These are phyloP conservation scores for Sebastes aleutianus DNA, from an alignment of 2,797 vertebrate species.

Conservation along the genomic window DNA sequence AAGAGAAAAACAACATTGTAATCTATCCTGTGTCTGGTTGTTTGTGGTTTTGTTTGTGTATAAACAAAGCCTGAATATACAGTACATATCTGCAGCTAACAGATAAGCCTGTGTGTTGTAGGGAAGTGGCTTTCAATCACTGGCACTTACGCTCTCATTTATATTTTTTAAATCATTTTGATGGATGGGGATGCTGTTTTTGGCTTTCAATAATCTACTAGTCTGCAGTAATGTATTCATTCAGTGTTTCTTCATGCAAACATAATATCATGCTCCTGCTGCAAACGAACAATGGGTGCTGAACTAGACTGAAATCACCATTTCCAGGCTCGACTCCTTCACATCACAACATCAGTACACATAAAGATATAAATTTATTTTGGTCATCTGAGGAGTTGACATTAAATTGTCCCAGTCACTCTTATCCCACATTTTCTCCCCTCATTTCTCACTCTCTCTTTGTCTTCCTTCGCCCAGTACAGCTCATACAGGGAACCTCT, in stretches of 20 bases:
- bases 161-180: background rate
- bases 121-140: slow-evolving; percentile 2
- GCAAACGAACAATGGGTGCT: background rate
- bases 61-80: slow-evolving; percentile 31
- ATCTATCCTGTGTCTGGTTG: slow-evolving; percentile 1
- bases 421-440: background rate
- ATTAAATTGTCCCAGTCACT: slow-evolving; percentile 17
- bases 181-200: background rate
- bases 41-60: slow-evolving; percentile 27
- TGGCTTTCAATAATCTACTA: background rate
- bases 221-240: slow-evolving; percentile 4
- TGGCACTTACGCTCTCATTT: background rate
- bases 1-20: background rate
- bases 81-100: slow-evolving; percentile 36
- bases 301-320: background rate
- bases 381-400: background rate
- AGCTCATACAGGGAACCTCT: background rate
- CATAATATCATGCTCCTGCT: background rate
- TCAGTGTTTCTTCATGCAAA: slow-evolving; percentile 8
- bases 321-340: background rate
- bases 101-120: slow-evolving; percentile 31
- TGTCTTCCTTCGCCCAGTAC: background rate
- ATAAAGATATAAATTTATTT: background rate
- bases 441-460: background rate
- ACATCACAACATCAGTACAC: background rate